Conservation (phyloP, 2,888 invertebrate species). For the Aspidiotus rigidus region DNA sequence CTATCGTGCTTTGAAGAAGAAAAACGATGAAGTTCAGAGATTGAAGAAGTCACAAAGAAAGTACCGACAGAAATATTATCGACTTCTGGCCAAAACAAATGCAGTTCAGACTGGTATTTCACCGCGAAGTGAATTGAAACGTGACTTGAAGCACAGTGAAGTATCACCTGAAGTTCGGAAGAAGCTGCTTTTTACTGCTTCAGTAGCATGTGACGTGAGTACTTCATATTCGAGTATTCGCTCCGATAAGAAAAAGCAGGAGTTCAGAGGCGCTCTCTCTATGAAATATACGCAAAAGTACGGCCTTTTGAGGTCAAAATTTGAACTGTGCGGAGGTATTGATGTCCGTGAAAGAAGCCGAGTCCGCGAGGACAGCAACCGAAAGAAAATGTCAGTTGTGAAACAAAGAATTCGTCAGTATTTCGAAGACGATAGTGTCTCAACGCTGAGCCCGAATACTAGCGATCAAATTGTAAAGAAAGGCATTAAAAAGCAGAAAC, state of each 20-base stretch:
- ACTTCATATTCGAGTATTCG: not conserved
- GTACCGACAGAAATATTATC: not conserved
- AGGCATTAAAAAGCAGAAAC: not conserved
- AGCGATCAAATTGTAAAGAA: not conserved
- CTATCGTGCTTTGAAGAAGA: not conserved
- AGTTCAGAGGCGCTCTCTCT: not conserved
- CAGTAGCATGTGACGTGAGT: not conserved
- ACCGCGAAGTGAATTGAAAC: not conserved
- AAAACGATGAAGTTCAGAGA: not conserved
- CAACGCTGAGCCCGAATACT: not conserved
- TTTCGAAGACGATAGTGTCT: not conserved
- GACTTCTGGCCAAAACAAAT: not conserved
- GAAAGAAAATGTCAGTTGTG: not conserved
- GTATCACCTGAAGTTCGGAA: constrained; percentile 1
- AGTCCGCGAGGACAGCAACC: not conserved
- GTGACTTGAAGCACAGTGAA: not conserved
- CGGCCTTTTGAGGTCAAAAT: not conserved
- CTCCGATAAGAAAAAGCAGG: not conserved
- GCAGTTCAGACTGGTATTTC: not conserved
- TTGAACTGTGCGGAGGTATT: not conserved
- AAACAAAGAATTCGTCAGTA: not conserved
- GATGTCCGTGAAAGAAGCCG: not conserved
- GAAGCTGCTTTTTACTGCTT: not conserved
- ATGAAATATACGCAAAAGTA: not conserved
- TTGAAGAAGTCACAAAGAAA: not conserved